These are phyloP conservation scores for Craniophora ligustri DNA, from an alignment of 2,888 invertebrate genomes.

Conservation along the genomic window DNA sequence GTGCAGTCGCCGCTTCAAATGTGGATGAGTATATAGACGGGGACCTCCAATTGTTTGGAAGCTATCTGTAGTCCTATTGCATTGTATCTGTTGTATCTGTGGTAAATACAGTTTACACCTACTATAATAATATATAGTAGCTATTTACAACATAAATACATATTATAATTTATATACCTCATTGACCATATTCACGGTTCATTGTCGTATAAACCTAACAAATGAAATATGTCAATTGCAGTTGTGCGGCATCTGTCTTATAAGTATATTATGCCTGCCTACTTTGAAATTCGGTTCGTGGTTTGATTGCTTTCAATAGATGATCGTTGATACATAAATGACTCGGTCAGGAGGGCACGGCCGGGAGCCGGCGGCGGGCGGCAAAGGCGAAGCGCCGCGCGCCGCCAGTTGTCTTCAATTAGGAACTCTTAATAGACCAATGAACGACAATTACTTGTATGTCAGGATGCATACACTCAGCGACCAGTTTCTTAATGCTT, in stretches of 20 bases:
- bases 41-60: too few species aligned
- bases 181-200: neutral
- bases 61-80: too few species aligned
- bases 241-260: too few species aligned
- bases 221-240: too few species aligned
- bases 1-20: too few species aligned
- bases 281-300: constrained; percentile 41
- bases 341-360: constrained; percentile 43
- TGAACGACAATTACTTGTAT: constrained; percentile 63
- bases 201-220: too few species aligned
- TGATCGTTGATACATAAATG: constrained; percentile 37
- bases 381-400: constrained; percentile 18
- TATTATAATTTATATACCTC: neutral
- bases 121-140: too few species aligned
- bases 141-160: too few species aligned
- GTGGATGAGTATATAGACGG: too few species aligned
- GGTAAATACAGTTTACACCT: too few species aligned
- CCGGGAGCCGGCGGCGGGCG: constrained; percentile 10
- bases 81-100: too few species aligned
- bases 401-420: constrained; percentile 57
- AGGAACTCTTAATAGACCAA: constrained; percentile 62
- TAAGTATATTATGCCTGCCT: too few species aligned
- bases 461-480: constrained; percentile 14
- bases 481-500: constrained; percentile 16
- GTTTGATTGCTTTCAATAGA: constrained; percentile 57